Conservation (phyloP, 2,888 invertebrate species). For the Melieria omissa region DNA sequence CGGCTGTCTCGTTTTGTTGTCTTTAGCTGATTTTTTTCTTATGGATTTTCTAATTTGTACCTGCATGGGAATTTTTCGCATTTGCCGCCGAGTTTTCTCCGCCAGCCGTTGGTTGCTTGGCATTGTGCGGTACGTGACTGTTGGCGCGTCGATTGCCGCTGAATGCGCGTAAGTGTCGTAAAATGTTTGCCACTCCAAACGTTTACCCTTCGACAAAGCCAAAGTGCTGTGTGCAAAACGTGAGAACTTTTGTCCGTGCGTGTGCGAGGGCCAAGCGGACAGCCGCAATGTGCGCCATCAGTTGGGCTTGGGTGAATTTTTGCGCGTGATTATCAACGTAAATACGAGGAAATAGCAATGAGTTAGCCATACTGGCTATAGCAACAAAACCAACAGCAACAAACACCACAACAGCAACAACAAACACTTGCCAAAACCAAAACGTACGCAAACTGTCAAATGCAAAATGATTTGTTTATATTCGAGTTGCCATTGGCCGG, state of each 20-base stretch:
- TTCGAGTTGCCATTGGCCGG: not conserved
- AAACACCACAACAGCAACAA: not conserved
- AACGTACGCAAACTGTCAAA: not conserved
- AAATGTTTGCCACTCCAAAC: not conserved
- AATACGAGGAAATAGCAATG: too few species aligned
- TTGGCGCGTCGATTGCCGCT: not conserved
- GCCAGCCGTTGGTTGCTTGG: too few species aligned
- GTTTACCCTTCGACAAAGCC: not conserved
- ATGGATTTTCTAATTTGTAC: too few species aligned
- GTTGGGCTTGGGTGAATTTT: too few species aligned
- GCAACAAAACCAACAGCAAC: not conserved
- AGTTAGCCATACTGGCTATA: not conserved
- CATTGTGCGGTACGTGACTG: not conserved
- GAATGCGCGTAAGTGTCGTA: not conserved
- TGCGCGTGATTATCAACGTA: not conserved
- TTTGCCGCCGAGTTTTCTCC: too few species aligned
- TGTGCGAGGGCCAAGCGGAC: too few species aligned
- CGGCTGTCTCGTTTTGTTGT: too few species aligned
- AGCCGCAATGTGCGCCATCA: too few species aligned
- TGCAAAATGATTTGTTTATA: not conserved
- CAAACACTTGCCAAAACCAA: not conserved
- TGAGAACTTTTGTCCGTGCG: too few species aligned
- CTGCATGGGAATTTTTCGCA: too few species aligned
- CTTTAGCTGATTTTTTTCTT: too few species aligned
- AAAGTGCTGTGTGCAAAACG: not conserved